A percentile compares a stretch with the other conserved stretches of the same genome.
Evolutionary conservation across 2,113 vertebrate species (phyloP).

Genomic region (Rhabdornis inornatus): DNA sequence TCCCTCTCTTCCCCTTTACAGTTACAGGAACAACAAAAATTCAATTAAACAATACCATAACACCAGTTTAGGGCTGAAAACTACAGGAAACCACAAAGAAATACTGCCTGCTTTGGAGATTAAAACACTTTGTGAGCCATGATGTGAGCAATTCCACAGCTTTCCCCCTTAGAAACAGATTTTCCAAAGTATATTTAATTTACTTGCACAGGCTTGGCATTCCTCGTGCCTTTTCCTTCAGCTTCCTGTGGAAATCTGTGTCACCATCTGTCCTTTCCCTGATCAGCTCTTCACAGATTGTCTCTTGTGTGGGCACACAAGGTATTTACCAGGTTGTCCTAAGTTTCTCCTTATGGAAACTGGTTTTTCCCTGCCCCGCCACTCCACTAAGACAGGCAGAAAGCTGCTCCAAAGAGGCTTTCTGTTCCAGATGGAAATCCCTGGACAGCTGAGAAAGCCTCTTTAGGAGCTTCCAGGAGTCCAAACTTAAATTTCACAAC

Average conservation of each 20-base stretch:
- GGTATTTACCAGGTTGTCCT: background rate
- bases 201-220: background rate
- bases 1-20: background rate
- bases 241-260: background rate
- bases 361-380: background rate
- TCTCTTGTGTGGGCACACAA: background rate
- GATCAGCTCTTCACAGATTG: background rate
- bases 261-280: background rate
- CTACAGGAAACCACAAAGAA: background rate
- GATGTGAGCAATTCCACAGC: background rate
- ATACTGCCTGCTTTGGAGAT: background rate
- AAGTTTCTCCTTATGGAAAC: background rate
- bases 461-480: background rate
- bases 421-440: background rate
- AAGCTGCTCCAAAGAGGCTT: background rate
- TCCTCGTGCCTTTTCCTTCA: background rate
- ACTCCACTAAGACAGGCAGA: background rate
- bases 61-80: background rate
- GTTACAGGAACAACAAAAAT: background rate
- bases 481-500: background rate
- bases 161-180: background rate
- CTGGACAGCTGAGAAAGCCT: background rate
- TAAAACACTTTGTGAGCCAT: background rate
- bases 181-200: background rate
- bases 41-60: background rate